Evolutionary conservation across 2,113 vertebrate species (phyloP).

Genomic region (Osmerus mordax): DNA sequence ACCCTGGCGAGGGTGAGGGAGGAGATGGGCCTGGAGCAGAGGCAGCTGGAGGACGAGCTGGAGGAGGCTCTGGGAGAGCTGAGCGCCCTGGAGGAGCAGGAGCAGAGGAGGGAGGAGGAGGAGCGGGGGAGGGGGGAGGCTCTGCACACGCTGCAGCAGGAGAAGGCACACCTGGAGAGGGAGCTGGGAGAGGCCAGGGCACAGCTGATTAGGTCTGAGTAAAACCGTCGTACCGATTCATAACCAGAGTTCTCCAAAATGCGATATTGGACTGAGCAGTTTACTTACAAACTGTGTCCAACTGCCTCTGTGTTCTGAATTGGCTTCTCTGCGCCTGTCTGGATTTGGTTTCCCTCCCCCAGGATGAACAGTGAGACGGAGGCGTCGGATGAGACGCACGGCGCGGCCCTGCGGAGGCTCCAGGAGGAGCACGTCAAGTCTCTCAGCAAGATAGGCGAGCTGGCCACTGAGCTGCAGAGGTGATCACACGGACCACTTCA

Average conservation of each 20-base stretch:
- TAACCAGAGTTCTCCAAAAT: not conserved
- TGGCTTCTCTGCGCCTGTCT: not conserved
- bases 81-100: slow-evolving; percentile 75
- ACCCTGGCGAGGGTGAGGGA: slow-evolving; percentile 72
- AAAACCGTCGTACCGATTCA: too few relatives aligned
- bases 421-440: slow-evolving; percentile 66
- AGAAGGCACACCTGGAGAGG: slow-evolving; percentile 67
- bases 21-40: slow-evolving; percentile 67
- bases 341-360: slow-evolving; percentile 8
- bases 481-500: slow-evolving; percentile 49
- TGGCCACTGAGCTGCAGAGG: slow-evolving; percentile 79
- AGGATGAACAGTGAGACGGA: slow-evolving; percentile 74
- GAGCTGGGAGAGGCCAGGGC: slow-evolving; percentile 64
- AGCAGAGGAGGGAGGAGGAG: slow-evolving; percentile 65
- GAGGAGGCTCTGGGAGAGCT: slow-evolving; percentile 82
- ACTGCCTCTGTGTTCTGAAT: not conserved
- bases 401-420: slow-evolving; percentile 54
- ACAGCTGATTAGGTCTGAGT: slow-evolving; percentile 75
- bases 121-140: slow-evolving; percentile 35
- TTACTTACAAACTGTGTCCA: not conserved
- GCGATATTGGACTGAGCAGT: not conserved
- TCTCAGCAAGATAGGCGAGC: slow-evolving; percentile 62
- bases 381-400: slow-evolving; percentile 57
- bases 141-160: slow-evolving; percentile 66
- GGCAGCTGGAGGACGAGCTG: slow-evolving; percentile 77